Percentiles rank a stretch among this genome's conserved stretches.
Conservation (phyloP, 1,140 invertebrate genomes). For the Sycophaga agraensis region DNA sequence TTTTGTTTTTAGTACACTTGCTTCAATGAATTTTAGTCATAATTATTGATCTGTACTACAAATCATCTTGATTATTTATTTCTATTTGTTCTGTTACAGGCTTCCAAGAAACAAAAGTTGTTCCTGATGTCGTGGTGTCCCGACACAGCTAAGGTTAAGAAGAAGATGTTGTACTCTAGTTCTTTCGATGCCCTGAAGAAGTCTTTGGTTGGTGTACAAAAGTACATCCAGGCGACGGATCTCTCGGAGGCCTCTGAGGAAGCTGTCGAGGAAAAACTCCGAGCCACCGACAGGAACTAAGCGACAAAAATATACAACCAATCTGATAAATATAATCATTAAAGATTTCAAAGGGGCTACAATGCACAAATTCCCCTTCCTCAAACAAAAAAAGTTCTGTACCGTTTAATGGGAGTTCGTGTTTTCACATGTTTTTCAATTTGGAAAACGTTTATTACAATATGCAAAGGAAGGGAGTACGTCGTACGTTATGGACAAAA, state of each 20-base stretch:
- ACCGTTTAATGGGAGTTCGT: slow-evolving; percentile 50
- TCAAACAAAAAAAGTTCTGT: slow-evolving; percentile 47
- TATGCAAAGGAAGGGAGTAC: slow-evolving; percentile 28
- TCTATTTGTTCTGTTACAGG: slow-evolving; percentile 47
- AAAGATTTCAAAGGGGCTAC: slow-evolving; percentile 44
- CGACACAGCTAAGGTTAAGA: slow-evolving; percentile 94
- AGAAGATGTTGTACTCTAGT: slow-evolving; percentile 99
- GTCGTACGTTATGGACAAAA: slow-evolving; percentile 26
- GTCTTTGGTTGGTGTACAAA: slow-evolving; percentile 91
- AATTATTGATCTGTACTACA: no score
- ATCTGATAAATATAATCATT: slow-evolving; percentile 42
- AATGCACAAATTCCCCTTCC: slow-evolving; percentile 50
- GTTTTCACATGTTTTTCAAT: slow-evolving; percentile 57
- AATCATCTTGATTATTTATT: no score
- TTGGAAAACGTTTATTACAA: slow-evolving; percentile 49
- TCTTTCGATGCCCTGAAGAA: slow-evolving; percentile 96
- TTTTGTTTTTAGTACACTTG: no score
- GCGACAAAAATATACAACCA: slow-evolving; percentile 38
- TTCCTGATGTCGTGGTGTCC: slow-evolving; percentile 98
- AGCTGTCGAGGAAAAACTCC: slow-evolving; percentile 88
- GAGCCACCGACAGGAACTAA: slow-evolving; percentile 89
- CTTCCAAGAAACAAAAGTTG: slow-evolving; percentile 92
- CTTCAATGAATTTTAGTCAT: no score
- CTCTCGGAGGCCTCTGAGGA: slow-evolving; percentile 87
- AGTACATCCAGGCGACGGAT: slow-evolving; percentile 95